Base-by-base conservation (phyloP, 2,888 invertebrate species). In the Epinotia nisella region DNA sequence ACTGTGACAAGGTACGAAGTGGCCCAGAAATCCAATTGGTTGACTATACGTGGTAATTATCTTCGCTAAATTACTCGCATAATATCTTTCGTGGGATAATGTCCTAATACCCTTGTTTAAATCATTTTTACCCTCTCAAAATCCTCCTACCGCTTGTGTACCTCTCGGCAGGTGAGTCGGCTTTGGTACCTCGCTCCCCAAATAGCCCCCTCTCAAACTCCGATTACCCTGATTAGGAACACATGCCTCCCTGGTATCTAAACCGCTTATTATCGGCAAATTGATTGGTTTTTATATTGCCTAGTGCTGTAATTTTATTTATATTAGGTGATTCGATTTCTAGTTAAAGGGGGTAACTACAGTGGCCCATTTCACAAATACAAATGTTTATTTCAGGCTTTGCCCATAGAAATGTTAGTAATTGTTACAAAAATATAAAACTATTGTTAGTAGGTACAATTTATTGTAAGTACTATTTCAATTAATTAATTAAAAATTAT, bases 181-280 rank as follows among this genome's bases (percentile, higher is more conserved):
- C 69, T n/a, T n/a, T n/a, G n/a, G n/a, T n/a, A 70, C 67, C 74
- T 61, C 53, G 45, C 49, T 60, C 60, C 45, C 51, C 17, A 39
- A 59, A 65, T 51, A 61, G 61, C 53, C 35, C 67, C 65, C 70
- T 66, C 59, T 60, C 9, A 24, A n/a, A 41, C 70, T 60, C 73
- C 55, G 55, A 66, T 66, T 66, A 66, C 55, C 2, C 65, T 74
- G 77, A 79, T 79, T 77, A 76, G 73, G 62, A 78, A 77, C 81
- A 82, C 74, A 81, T 79, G 79, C 75, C 76, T 76, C 49, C 49
- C 76, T 77, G 76, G 71, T 74, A 49, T 67, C 71, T 71, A 69
- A 73, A 77, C 71, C 73, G 64, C 67, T 76, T 76, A 70, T 75
- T 78, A 75, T 77, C 58, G 29, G 70, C 60, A 74, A 74, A 78